Percentiles rank a stretch among this genome's conserved stretches.
Evolutionary conservation across 2,797 vertebrate species (phyloP).

Genomic region (Nasua narica): DNA sequence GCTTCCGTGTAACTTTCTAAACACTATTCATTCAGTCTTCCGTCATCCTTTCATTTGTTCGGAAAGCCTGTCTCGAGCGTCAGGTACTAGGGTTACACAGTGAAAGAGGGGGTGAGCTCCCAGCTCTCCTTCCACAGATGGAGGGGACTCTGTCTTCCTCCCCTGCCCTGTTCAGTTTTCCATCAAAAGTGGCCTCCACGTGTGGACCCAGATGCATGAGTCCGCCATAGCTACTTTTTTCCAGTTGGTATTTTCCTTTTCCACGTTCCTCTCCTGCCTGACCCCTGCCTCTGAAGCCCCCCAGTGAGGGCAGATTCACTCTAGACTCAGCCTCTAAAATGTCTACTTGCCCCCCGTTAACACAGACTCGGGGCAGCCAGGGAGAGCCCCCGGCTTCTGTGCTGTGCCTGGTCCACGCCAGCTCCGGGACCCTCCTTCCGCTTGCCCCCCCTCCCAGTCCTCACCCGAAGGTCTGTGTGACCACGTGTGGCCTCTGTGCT

Average conservation of each 20-base stretch:
- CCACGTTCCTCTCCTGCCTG: neutral
- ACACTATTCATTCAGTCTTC: neutral
- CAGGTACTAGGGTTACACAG: neutral
- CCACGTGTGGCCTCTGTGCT: neutral
- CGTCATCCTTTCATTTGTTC: slow-evolving; percentile 19
- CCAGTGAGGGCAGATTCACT: neutral
- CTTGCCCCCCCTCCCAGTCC: neutral
- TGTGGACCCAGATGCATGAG: neutral
- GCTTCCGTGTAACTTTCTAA: neutral
- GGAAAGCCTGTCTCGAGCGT: neutral
- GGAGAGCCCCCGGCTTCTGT: neutral
- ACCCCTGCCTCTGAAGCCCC: neutral
- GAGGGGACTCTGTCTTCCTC: neutral
- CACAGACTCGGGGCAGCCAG: neutral
- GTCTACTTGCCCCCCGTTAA: neutral
- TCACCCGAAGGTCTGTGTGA: neutral
- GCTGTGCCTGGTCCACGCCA: neutral
- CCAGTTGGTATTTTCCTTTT: neutral
- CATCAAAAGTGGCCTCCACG: neutral
- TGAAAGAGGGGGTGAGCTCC: neutral
- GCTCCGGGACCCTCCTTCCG: neutral
- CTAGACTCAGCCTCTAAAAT: neutral
- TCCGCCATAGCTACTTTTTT: neutral
- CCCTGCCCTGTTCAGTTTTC: neutral
- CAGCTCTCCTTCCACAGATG: neutral